Evolutionary conservation across 2,888 invertebrate genomes (phyloP).

Genomic region (Tortrix viridana): DNA sequence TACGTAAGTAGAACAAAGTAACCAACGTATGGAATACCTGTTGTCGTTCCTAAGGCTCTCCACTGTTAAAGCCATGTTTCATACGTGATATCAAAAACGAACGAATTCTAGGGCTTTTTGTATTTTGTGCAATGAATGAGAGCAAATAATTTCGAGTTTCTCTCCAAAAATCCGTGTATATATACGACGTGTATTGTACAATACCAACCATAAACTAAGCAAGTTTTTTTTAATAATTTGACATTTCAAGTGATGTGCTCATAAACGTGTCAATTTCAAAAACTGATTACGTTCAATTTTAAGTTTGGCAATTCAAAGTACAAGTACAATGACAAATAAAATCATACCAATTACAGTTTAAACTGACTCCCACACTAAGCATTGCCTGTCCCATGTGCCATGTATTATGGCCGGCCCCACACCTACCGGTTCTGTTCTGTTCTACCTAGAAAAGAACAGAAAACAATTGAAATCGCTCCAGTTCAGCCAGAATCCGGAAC

Average conservation of each 20-base stretch:
- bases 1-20: constrained; percentile 45
- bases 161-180: constrained; percentile 49
- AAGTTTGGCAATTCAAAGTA: neutral
- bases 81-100: constrained; percentile 38
- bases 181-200: constrained; percentile 52
- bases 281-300: neutral
- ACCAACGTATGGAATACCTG: constrained; percentile 61
- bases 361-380: no score
- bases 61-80: constrained; percentile 71
- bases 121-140: constrained; percentile 21
- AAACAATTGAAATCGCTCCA: no score
- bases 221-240: constrained; percentile 28
- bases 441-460: no score
- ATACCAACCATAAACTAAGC: constrained; percentile 48
- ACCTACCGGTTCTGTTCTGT: no score
- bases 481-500: no score
- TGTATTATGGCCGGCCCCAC: no score
- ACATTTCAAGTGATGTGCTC: constrained; percentile 27
- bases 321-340: no score
- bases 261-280: neutral
- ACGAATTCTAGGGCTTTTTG: constrained; percentile 24
- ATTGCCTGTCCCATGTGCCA: no score
- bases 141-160: constrained; percentile 53
- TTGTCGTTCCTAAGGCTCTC: constrained; percentile 76
- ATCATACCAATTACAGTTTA: no score